Base-by-base conservation (phyloP, 2,113 vertebrate genomes). In the Amblyornis subalaris region DNA sequence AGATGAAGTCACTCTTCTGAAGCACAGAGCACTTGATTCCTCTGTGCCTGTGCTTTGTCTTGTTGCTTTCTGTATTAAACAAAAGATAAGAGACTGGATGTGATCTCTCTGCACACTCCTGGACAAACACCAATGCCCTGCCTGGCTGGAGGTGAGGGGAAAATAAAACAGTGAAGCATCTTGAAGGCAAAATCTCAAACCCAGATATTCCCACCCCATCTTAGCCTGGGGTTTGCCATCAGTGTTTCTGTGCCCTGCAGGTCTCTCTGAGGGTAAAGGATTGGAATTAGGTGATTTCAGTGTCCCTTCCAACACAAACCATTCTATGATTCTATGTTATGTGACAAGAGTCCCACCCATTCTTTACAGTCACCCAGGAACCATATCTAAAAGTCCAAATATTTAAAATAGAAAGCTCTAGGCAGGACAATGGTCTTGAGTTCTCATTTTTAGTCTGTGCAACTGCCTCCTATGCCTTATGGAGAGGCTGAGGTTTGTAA, bases 121-220 rank as follows among this genome's bases (percentile, higher is more conserved):
- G 19, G 38, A 29, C 3, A 9, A 3, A 17, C 5, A 60, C 17
- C 11, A 50, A 17, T 61, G 19, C 9, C 23, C 26, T 54, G 11
- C 6, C 31, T 14, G 51, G 51, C 22, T 74, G 7, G 6, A 38
- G 16, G 21, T 0, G 1, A 50, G 20, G 2, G 7, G 8, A 16
- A 6, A 40, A 31, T 60, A 36, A 44, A 67, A 38, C 2, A 1
- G 10, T 22, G 29, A 61, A 57, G 21, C 28, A 28, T 21, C 42
- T 38, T 3, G 23, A 74, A 51, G 33, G 26, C 18, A 29, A 66
- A 29, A 64, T 54, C 8, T 58, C 20, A 23, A 31, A 42, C 2
- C 2, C 55, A 71, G 35, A 42, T 9, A 60, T 33, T 65, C 6
- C 13, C 10, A 35, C 3, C 29, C 36, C 31, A 1, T 62, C 53